These are phyloP conservation scores for Nerophis lumbriciformis DNA, from an alignment of 2,113 vertebrate species.

Conservation along the genomic window DNA sequence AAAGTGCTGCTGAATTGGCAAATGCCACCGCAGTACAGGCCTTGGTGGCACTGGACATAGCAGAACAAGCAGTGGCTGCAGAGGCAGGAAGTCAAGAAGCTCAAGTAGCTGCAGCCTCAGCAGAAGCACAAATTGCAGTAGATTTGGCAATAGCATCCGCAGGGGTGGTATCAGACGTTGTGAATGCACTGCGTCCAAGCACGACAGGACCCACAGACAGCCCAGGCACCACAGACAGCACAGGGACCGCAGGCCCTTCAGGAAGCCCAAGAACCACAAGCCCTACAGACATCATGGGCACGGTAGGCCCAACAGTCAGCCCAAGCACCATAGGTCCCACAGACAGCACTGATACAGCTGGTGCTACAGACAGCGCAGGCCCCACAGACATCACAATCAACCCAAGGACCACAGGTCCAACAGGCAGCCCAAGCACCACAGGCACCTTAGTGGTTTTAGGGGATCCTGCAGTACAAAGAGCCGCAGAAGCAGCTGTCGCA, in stretches of 20 bases:
- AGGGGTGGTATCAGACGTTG: background rate
- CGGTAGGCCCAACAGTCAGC: too few species aligned
- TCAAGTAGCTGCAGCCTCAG: background rate
- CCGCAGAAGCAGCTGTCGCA: background rate
- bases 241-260: too few species aligned
- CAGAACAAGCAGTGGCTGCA: background rate
- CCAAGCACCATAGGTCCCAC: background rate
- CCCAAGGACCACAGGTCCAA: too few species aligned
- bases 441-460: accelerated
- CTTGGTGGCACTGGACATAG: background rate
- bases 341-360: too few species aligned
- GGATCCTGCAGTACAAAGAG: background rate
- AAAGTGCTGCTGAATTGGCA: background rate
- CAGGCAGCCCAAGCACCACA: accelerated
- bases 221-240: too few species aligned
- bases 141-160: background rate
- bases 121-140: background rate
- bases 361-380: background rate
- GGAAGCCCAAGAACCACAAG: too few species aligned
- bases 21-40: background rate
- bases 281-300: too few species aligned
- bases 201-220: too few species aligned
- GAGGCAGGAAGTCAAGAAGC: background rate
- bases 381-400: background rate
- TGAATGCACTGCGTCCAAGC: too few species aligned